These are phyloP conservation scores for Ardeotis arabs DNA, from an alignment of 2,113 vertebrate species.

Conservation along the genomic window DNA sequence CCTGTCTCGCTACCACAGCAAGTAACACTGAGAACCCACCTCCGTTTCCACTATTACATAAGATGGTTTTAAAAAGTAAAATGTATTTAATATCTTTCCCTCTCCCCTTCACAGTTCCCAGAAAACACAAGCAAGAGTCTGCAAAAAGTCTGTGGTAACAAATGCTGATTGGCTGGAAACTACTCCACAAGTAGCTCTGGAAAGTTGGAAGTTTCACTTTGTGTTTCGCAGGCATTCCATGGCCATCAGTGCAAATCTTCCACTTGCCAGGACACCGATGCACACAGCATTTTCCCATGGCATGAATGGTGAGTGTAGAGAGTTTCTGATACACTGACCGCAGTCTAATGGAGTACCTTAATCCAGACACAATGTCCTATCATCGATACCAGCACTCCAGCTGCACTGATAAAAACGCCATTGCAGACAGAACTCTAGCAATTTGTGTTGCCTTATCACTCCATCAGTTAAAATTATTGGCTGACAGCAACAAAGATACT, in stretches of 20 bases:
- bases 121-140: neutral
- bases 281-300: neutral
- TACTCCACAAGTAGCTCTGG: neutral
- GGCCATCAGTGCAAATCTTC: neutral
- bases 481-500: neutral
- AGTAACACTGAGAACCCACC: neutral
- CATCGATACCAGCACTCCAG: neutral
- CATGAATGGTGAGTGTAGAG: neutral
- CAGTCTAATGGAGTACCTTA: neutral
- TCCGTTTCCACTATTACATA: neutral
- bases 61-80: neutral
- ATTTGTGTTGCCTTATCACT: neutral
- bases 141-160: neutral
- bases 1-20: neutral
- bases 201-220: neutral
- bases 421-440: neutral
- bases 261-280: neutral
- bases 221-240: neutral
- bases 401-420: neutral
- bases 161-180: neutral
- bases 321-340: neutral
- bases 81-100: neutral
- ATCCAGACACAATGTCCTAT: neutral
- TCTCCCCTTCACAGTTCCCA: neutral
- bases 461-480: neutral